A percentile compares a stretch with the other conserved stretches of the same genome.
phyloP scores from a whole-genome alignment of 2,113 vertebrate genomes.

The Calidris pygmaea region DNA sequence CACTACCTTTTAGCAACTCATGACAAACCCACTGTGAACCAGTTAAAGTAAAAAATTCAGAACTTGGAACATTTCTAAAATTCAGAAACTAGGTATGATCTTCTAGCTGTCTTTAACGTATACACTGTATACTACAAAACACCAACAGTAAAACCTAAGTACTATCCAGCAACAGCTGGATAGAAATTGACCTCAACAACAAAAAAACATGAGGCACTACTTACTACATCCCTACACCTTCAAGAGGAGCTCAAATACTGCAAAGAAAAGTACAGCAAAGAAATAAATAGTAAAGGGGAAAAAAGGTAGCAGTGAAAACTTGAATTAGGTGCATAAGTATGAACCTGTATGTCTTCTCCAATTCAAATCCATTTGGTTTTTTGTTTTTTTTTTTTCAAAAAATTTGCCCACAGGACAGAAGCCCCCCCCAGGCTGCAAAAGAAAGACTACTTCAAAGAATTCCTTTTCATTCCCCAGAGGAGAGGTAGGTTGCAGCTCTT shows the following conservation, averaged over 20 bases:
- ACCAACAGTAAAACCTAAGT: not conserved
- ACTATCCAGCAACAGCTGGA: not conserved
- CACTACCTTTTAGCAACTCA: not conserved
- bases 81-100: not conserved
- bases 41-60: not conserved
- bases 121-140: not conserved
- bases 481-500: not conserved
- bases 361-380: not conserved
- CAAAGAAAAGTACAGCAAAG: not conserved
- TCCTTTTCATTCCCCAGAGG: not conserved
- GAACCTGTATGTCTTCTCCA: not conserved
- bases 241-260: not conserved
- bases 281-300: not conserved
- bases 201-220: not conserved
- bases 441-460: not conserved
- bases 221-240: not conserved
- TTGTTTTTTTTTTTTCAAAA: not conserved
- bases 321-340: not conserved
- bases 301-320: not conserved
- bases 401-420: not conserved
- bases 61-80: not conserved
- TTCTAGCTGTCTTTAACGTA: not conserved
- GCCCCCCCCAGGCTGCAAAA: not conserved
- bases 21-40: not conserved
- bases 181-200: not conserved